Base-by-base conservation (phyloP, 2,888 invertebrate species). In the Abrostola triplasia region DNA sequence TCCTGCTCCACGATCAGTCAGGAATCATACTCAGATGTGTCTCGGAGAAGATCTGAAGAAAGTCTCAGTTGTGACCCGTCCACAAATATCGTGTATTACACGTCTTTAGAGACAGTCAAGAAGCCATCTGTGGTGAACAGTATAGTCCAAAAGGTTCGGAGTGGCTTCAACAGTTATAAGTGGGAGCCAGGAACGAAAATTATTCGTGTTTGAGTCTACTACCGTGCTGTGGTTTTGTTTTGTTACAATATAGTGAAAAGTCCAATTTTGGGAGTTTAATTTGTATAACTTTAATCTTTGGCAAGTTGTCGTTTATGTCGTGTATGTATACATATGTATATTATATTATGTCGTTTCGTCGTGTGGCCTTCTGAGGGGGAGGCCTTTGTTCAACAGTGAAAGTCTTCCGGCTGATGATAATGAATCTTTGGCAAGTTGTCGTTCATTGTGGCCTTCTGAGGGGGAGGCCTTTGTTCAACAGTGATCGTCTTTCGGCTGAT, bases 161-260 rank as follows among this genome's bases (percentile, higher is more conserved):
- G 73, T 5, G 81, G 83, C 11, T 40, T 71, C 5, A 83, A 77
- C 36, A 71, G 54, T 1, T 93, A 92, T 60, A 89, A 86, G 13
- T 93, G 93, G 93, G 91, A 92, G 67, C 92, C 93, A 0, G 91
- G 88, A 0, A 91, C 90, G 1, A 90, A 89, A 69, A 90, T 91
- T 64, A 91, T 93, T 57, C 86, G 87, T 59, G 89, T 91, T 24
- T 92, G 71, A 85, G 47, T 37, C 52, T 38, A 58, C 52, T 38
- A 58, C 53, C 75, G 68, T 67, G 63, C 57, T 68, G 76, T 82
- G 80, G 62, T 70, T 62, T 59, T 70, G 64, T 69, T 63, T 67
- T 57, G 57, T 58, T 57, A 56, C 24, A 66, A 48, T 77, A 77
- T 63, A 77, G 59, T 73, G 48, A 60, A 74, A 77, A 68, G 72